These are phyloP conservation scores for Lepisosteus oculatus DNA, from an alignment of 2,113 vertebrate species.

Conservation along the genomic window DNA sequence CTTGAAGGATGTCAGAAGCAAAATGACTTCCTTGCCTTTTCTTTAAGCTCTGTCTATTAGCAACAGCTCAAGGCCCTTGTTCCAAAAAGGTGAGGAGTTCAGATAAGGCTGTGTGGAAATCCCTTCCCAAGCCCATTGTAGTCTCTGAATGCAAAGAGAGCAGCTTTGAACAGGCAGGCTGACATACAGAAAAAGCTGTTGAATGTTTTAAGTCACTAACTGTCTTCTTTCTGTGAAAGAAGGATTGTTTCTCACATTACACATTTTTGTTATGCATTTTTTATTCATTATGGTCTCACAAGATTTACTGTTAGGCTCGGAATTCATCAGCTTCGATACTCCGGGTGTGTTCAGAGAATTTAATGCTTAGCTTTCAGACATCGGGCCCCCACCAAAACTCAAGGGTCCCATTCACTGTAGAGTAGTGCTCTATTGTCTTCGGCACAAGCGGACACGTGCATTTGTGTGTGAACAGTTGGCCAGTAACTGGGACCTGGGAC, in stretches of 20 bases:
- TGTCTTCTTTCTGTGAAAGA: conserved; percentile 29
- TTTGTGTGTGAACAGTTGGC: conserved; percentile 31
- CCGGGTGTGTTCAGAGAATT: conserved; percentile 22
- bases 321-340: conserved; percentile 39
- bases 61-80: conserved; percentile 30
- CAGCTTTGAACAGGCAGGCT: conserved; percentile 25
- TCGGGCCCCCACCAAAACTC: conserved; percentile 45
- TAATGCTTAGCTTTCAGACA: conserved; percentile 24
- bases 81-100: conserved; percentile 48
- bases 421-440: conserved; percentile 28
- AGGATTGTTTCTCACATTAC: conserved; percentile 26
- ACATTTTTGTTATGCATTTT: conserved; percentile 19
- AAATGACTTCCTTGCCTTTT: conserved; percentile 39
- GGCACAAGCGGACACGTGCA: conserved; percentile 16
- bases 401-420: conserved; percentile 25
- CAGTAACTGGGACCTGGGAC: conserved; percentile 26
- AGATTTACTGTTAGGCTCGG: conserved; percentile 34
- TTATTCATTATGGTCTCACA: conserved; percentile 31
- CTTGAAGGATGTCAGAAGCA: conserved; percentile 49
- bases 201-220: conserved; percentile 8
- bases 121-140: conserved; percentile 53
- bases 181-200: conserved; percentile 26
- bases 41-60: conserved; percentile 30
- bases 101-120: conserved; percentile 53
- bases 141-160: conserved; percentile 41